Conservation (phyloP, 1,140 invertebrate species). For the Dendroctonus valens region DNA sequence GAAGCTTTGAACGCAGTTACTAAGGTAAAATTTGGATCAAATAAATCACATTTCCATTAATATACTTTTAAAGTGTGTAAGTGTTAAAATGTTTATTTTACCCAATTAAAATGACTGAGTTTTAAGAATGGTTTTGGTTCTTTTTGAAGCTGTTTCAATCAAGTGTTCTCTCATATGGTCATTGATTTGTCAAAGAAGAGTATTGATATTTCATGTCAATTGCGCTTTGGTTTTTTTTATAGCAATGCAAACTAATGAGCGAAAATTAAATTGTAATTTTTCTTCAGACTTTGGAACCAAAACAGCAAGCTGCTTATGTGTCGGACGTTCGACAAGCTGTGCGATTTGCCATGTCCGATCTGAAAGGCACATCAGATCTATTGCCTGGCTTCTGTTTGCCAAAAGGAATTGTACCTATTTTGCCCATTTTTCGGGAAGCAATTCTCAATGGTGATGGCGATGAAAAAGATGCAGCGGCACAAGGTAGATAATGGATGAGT, state of each 20-base stretch:
- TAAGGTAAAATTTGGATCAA: slow-evolving; percentile 62
- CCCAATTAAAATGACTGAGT: too few species aligned
- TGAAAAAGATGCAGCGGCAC: slow-evolving; percentile 92
- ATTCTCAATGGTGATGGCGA: slow-evolving; percentile 93
- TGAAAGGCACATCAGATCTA: slow-evolving; percentile 66
- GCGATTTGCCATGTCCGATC: slow-evolving; percentile 82
- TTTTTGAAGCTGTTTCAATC: too few species aligned
- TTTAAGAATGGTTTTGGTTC: too few species aligned
- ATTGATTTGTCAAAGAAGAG: too few species aligned
- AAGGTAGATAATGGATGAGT: slow-evolving; percentile 44
- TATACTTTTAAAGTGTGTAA: background rate
- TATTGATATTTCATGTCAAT: too few species aligned
- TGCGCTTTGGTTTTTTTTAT: too few species aligned
- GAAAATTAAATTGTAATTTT: slow-evolving; percentile 29
- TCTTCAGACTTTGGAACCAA: slow-evolving; percentile 68
- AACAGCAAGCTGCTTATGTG: slow-evolving; percentile 81
- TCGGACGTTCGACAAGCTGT: slow-evolving; percentile 89
- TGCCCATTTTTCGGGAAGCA: slow-evolving; percentile 94
- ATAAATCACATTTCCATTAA: too few species aligned
- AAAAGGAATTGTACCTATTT: slow-evolving; percentile 88
- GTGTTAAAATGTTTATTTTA: too few species aligned
- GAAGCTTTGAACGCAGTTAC: slow-evolving; percentile 88
- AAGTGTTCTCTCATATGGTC: too few species aligned
- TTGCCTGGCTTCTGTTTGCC: slow-evolving; percentile 94
- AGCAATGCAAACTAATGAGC: too few species aligned